Base-by-base conservation (phyloP, 1,140 invertebrate genomes). In the Nephila pilipes region DNA sequence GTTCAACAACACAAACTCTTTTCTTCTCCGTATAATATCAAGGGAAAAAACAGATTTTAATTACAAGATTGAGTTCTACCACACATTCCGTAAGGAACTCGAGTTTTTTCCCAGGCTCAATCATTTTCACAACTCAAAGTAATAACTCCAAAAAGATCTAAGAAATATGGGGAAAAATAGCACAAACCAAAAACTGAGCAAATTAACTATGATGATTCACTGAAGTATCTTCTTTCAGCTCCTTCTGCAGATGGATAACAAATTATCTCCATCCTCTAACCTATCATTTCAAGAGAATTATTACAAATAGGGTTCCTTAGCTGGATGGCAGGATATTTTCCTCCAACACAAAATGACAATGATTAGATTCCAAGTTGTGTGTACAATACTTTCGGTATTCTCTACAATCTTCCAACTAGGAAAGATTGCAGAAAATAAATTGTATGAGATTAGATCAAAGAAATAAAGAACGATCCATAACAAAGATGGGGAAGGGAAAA, bases 391-490 rank as follows among this genome's bases (percentile, higher is more conserved):
- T 75, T 75, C 69, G 14, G 69, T 32, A 18, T 75, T 75, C 69
- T 75, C 69, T 75, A 32, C 32, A 36, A 75, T 75, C 81, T 83
- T 57, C 54, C 81, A 55, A 60, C 58, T 87, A 29, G 85, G 32
- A 87, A n/a, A 60, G 58, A 87, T 60, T 60, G 25, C 85, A 22
- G 85, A 54, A 20, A 63, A 60, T 36, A 85, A 60, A 87, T 60
- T 54, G 29, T 36, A 38, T 29, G 25, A 60, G 55, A 87, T 87
- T 87, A 87, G 85, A 87, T 63, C 85, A 60, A 87, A 87, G 32
- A 60, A 87, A 87, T 87, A 87, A 32, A 87, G 85, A 54, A 60
- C 32, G 55, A 87, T 87, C 85, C 25, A 36, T 60, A 60, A 60
- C 85, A 38, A 60, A 32, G 80, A 75, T 75, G 69, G 32, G 25